Evolutionary conservation across 2,797 vertebrate genomes (phyloP).

Genomic region (Anguilla obscura): DNA sequence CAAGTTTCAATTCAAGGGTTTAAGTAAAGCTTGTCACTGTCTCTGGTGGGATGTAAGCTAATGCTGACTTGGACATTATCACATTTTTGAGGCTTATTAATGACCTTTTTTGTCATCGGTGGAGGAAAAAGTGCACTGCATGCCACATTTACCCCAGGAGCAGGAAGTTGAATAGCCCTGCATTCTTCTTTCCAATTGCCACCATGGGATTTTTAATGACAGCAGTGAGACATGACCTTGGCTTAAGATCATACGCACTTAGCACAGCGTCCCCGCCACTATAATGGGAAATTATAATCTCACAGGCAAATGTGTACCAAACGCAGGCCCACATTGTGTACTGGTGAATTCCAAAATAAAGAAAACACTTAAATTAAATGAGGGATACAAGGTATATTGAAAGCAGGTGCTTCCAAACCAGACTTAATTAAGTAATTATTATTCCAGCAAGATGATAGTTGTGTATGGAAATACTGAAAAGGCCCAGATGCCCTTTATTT

Average conservation of each 20-base stretch:
- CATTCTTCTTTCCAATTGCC: background rate
- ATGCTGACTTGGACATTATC: background rate
- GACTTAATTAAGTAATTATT: background rate
- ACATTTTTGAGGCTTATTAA: background rate
- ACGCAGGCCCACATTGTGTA: background rate
- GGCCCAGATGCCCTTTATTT: background rate
- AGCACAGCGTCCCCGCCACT: background rate
- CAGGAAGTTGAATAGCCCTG: constrained; percentile 2
- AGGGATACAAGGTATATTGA: background rate
- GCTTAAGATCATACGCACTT: background rate
- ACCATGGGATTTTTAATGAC: background rate
- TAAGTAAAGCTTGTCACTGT: background rate
- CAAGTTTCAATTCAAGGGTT: background rate
- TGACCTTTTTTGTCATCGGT: background rate
- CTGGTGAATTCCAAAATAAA: background rate
- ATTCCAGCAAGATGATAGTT: background rate
- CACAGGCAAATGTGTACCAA: background rate
- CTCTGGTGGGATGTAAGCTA: background rate
- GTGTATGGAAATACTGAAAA: background rate
- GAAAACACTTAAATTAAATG: background rate
- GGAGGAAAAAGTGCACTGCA: background rate
- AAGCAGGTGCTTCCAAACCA: background rate
- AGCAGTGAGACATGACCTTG: background rate
- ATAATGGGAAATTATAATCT: background rate
- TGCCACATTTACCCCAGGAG: background rate